Percentiles rank a stretch among this genome's conserved stretches.
Conservation (phyloP, 2,888 invertebrate species). For the Drosophila birchii region DNA sequence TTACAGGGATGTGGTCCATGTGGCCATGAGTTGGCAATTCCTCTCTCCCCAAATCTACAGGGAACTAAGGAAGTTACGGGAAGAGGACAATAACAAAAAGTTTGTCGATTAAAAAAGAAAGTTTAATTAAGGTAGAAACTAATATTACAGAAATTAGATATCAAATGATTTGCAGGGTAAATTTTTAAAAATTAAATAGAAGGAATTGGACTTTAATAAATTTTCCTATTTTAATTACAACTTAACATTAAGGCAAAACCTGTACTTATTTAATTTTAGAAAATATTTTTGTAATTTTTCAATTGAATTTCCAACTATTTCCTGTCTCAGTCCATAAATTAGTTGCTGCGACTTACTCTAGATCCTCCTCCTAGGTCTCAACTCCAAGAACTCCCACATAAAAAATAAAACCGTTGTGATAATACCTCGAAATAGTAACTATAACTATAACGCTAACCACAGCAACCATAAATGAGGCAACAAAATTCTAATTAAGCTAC, state of each 20-base stretch:
- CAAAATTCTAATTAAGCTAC: conserved; percentile 64
- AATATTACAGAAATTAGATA: background rate
- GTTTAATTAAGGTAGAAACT: conserved; percentile 2
- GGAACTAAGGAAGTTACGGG: background rate
- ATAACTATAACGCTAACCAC: conserved; percentile 19
- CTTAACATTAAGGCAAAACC: background rate
- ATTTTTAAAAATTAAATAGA: background rate
- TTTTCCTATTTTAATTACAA: background rate
- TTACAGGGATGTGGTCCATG: conserved; percentile 31
- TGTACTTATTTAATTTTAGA: background rate
- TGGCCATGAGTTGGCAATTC: conserved; percentile 34
- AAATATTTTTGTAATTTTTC: conserved; percentile 1
- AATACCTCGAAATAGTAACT: conserved; percentile 10
- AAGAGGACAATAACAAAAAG: conserved; percentile 6
- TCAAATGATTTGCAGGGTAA: no score
- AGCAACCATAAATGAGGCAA: conserved; percentile 49
- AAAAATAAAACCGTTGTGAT: conserved; percentile 10
- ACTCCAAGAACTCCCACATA: conserved; percentile 32
- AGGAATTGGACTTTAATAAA: background rate
- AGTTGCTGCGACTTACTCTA: background rate
- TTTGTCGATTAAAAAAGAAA: background rate
- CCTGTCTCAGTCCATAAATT: conserved; percentile 18
- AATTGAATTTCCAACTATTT: background rate
- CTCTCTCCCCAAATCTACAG: background rate
- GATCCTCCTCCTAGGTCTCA: conserved; percentile 3